These are phyloP conservation scores for Stictocephala bisonia DNA, from an alignment of 2,888 invertebrate species.

Conservation along the genomic window DNA sequence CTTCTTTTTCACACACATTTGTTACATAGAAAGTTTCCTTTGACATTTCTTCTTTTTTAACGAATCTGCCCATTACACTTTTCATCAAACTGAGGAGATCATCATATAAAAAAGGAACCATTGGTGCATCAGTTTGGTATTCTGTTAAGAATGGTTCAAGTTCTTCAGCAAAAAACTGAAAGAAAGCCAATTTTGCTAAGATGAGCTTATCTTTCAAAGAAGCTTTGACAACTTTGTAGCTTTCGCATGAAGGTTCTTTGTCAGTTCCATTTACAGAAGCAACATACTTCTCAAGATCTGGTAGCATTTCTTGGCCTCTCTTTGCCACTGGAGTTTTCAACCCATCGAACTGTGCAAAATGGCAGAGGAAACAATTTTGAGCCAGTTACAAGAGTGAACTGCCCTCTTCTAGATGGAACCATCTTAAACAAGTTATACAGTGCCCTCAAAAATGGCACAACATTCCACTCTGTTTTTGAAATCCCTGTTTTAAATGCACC, in stretches of 20 bases:
- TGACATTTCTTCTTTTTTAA: too few relatives aligned
- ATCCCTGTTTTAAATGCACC: constrained; percentile 60
- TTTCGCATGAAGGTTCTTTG: constrained; percentile 12
- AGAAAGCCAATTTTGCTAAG: too few relatives aligned
- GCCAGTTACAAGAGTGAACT: background rate
- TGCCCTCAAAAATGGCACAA: constrained; percentile 55
- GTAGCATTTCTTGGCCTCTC: too few relatives aligned
- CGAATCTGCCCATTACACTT: too few relatives aligned
- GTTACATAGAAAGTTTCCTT: too few relatives aligned
- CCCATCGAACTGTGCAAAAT: constrained; percentile 28
- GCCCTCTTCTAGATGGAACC: constrained; percentile 18
- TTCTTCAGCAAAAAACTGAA: too few relatives aligned
- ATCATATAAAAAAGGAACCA: constrained; percentile 3
- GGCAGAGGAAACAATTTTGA: background rate
- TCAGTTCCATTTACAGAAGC: background rate
- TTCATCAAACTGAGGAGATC: too few relatives aligned
- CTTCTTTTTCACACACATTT: too few relatives aligned
- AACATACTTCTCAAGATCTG: background rate
- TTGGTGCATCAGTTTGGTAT: too few relatives aligned
- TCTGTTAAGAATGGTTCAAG: too few relatives aligned
- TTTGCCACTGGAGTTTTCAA: constrained; percentile 21
- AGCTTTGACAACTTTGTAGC: too few relatives aligned
- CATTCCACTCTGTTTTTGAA: constrained; percentile 54
- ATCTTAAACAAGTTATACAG: constrained; percentile 53
- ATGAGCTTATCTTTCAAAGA: too few relatives aligned